Evolutionary conservation across 2,797 vertebrate genomes (phyloP), one percentile per base, ranked within the genome.

Genomic region (Geotria australis): DNA sequence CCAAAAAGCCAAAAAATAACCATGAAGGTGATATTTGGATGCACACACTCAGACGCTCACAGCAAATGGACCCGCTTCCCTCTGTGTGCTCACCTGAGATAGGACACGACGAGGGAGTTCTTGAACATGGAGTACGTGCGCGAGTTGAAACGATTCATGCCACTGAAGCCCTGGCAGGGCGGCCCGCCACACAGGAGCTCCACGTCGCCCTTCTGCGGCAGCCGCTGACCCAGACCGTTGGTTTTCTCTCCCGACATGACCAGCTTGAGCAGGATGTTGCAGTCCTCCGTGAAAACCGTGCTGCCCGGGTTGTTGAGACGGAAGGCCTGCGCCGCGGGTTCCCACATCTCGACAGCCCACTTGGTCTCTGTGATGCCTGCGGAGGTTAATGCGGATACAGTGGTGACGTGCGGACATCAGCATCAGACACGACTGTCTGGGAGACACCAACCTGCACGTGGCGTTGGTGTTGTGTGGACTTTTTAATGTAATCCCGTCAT

Each of bases 271-370:
- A 94, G 66, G 12, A 89, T 65, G 6, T 95, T 96, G 65, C 89
- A 95, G 66, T 95, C 89, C 68, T 96, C 89, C 0, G 85, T 91
- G 73, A 96, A 96, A 46, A 96, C 89, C 0, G 86, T 91, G 57
- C 74, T 77, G 45, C 77, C 74, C 0, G 89, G 83, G 60, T 95
- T 96, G 70, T 96, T 96, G 10, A 96, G 72, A 11, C 89, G 74
- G 66, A 96, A 96, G 0, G 88, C 89, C 63, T 96, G 89, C 1
- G 85, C 89, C 0, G 89, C 89, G 0, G 89, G 89, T 46, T 96
- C 89, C 89, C 89, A 95, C 89, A 96, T 96, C 72, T 96, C 89
- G 1, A 95, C 79, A 61, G 89, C 89, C 89, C 89, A 96, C 2
- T 79, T 68, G 0, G 85, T 86, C 68, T 96, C 83, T 0, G 74